Evolutionary conservation across 2,797 vertebrate species (phyloP), one percentile per base, ranked within the genome.

Genomic region (Enteromius mattozi): DNA sequence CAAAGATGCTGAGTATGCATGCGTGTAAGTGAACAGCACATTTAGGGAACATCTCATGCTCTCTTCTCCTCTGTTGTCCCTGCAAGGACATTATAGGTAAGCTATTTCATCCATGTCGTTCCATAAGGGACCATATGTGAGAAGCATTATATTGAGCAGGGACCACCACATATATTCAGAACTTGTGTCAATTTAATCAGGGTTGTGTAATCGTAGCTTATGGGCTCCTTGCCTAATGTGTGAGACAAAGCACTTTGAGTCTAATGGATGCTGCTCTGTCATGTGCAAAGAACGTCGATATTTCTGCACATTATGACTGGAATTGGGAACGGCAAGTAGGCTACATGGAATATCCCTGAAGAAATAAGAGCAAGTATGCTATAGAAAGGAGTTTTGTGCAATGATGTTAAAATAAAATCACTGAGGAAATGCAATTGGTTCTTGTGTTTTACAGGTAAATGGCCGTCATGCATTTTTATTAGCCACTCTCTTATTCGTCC

Each of bases 111-210:
- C 81, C 56, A 27, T 37, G 30, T 61, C 19, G 3, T 61, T 61
- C 85, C 79, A 86, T 82, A 78, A 59, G 83, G 83, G 86, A 71
- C 75, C 85, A 86, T 81, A 83, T 76, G 81, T 88, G 90, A 83
- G 82, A 87, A 86, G 90, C 91, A 92, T 91, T 92, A 88, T 82
- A 87, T 81, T 82, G 81, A 92, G 85, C 86, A 88, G 42, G 1
- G 86, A 88, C 87, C 87, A 91, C 88, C 87, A 79, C 85, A 90
- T 91, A 86, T 86, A 83, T 76, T 74, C 54, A 90, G 89, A 92
- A 89, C 90, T 90, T 90, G 87, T 92, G 89, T 85, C 90, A 89
- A 79, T 88, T 87, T 92, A 92, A 92, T 91, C 91, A 65, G 89
- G 85, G 91, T 94, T 93, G 92, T 89, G 89, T 92, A 94, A 94